Evolutionary conservation across 2,888 invertebrate genomes (phyloP), one percentile per base, ranked within the genome.

Genomic region (Orthonychiurus folsomi): DNA sequence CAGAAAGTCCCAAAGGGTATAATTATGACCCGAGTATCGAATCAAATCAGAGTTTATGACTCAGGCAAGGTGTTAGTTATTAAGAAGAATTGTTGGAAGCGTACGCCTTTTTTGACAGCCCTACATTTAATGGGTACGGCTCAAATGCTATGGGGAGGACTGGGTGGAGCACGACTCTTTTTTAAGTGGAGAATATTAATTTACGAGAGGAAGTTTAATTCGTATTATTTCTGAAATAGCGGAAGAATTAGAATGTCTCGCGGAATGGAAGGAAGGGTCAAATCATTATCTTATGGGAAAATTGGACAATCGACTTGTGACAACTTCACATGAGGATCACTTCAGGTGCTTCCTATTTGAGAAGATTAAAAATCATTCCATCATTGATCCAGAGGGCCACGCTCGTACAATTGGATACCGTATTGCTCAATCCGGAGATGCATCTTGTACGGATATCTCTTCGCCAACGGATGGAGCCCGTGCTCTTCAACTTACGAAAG

Each of bases 261-360:
- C 92, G 2, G 86, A 87, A 63, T 93, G 93, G 93, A 92, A 92
- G 79, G 93, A 93, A 77, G 93, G 93, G 62, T 91, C 91, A 75
- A 86, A 89, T 60, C 84, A 92, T 64, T 93, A 92, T 80, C 81
- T 93, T 69, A 92, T 93, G 64, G 93, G 93, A 62, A 87, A 90
- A 78, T 84, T 93, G 65, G 88, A 89, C 74, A 90, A 91, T 81
- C 86, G 86, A 78, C 90, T 91, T 79, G 89, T 89, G 63, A 59
- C 61, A 0, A 63, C 65, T 9, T 61, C 64, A 0, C 89, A 90
- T 80, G 93, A 93, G 77, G 93, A 93, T 77, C 85, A 91, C 69
- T 94, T 91, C 81, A 83, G 94, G 72, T 95, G 95, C 80, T 94
- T 94, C 81, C 93, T 95, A 65, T 92, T 89, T 80, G 91, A 91